Evolutionary conservation across 92 coral and sea anemone genomes (phyloP).

Genomic region (Pocillopora meandrina): DNA sequence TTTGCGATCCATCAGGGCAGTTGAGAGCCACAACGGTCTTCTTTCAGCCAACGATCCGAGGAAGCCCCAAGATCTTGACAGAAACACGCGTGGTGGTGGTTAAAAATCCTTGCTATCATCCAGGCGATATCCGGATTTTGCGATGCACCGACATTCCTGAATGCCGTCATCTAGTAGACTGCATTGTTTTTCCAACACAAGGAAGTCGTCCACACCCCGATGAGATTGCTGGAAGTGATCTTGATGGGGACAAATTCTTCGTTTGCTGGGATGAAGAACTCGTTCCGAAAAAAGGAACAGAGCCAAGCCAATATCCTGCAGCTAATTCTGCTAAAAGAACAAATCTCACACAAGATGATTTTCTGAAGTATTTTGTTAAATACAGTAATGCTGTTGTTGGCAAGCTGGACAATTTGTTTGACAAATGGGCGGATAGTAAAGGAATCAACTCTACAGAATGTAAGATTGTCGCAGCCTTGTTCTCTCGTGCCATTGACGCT

Average conservation of each 20-base stretch:
- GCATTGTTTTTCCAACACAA: constrained; percentile 86
- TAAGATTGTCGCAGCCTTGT: constrained; percentile 65
- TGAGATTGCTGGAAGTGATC: constrained; percentile 94
- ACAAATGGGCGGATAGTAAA: constrained; percentile 78
- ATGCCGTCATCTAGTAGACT: constrained; percentile 82
- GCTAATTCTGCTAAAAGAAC: constrained; percentile 52
- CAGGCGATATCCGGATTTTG: constrained; percentile 85
- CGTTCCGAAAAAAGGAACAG: constrained; percentile 51
- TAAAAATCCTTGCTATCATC: constrained; percentile 90
- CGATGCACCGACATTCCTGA: constrained; percentile 64
- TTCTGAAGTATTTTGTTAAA: constrained; percentile 71
- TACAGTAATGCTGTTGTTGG: constrained; percentile 74
- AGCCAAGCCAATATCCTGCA: constrained; percentile 77
- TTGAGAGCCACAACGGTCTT: constrained; percentile 72
- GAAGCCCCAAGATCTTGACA: constrained; percentile 52
- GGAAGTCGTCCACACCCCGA: constrained; percentile 91
- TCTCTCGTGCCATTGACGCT: constrained; percentile 88
- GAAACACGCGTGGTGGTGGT: constrained; percentile 79
- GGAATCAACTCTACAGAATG: constrained; percentile 83
- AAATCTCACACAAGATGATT: constrained; percentile 53
- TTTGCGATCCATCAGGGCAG: constrained; percentile 79
- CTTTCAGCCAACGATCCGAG: constrained; percentile 81
- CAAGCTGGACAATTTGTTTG: constrained; percentile 65
- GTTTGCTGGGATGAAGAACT: constrained; percentile 89
- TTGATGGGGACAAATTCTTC: constrained; percentile 92